These are phyloP conservation scores for Heliconius nattereri DNA, from an alignment of 1,140 invertebrate genomes.

Conservation along the genomic window DNA sequence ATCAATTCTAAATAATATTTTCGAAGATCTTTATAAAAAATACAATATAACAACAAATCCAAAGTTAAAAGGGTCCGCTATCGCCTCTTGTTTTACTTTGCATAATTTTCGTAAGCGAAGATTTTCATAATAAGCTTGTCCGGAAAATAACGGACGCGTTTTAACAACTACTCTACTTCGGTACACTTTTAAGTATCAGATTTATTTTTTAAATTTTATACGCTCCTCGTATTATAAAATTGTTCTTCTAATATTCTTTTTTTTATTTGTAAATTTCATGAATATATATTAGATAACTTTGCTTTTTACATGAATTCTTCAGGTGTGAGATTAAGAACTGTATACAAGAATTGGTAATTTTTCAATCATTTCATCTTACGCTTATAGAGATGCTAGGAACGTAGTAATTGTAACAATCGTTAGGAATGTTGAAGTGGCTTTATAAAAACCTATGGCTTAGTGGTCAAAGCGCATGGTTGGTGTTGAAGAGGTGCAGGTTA, in stretches of 20 bases:
- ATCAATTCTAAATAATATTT: background rate
- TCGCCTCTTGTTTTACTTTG: conserved; percentile 24
- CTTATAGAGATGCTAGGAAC: background rate
- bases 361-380: background rate
- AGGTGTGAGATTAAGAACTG: background rate
- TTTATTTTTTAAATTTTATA: conserved; percentile 5
- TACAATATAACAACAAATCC: background rate
- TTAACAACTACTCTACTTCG: conserved; percentile 11
- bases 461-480: too few relatives aligned
- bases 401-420: too few relatives aligned
- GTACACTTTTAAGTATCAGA: conserved; percentile 9
- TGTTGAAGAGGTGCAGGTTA: too few relatives aligned
- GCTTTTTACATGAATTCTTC: background rate
- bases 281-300: background rate
- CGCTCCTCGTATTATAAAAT: conserved; percentile 5
- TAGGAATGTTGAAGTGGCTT: too few relatives aligned
- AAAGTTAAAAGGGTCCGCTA: background rate
- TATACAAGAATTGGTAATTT: background rate
- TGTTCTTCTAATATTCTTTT: background rate
- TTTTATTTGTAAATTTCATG: conserved; percentile 7
- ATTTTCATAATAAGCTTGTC: conserved; percentile 26
- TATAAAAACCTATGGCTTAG: too few relatives aligned
- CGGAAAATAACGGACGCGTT: conserved; percentile 13
- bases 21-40: background rate
- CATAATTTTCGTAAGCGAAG: conserved; percentile 28